Conservation (phyloP, 1,140 invertebrate species). For the Lordiphosa stackelbergi region DNA sequence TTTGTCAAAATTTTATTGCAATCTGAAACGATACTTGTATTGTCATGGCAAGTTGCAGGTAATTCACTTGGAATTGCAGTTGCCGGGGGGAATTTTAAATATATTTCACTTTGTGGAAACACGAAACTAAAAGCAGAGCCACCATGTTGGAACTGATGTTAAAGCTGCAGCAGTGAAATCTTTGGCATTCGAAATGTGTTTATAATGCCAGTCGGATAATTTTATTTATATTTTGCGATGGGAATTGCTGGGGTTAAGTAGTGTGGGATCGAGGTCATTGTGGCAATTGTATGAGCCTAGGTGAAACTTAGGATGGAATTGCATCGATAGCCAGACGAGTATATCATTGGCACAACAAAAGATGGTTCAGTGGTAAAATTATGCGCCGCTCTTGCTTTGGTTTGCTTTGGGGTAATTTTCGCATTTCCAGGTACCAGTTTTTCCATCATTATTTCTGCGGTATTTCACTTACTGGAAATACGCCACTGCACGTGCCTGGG, state of each 20-base stretch:
- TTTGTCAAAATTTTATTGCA: conserved; percentile 54
- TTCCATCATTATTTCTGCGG: conserved; percentile 35
- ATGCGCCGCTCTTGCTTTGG: conserved; percentile 5
- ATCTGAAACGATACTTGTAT: conserved; percentile 19
- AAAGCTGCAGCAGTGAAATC: conserved; percentile 50
- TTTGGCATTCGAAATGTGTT: conserved; percentile 43
- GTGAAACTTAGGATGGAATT: conserved; percentile 14
- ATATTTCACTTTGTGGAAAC: conserved; percentile 28
- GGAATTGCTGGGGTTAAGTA: conserved; percentile 43
- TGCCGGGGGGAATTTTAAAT: conserved; percentile 55
- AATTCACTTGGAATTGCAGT: conserved; percentile 18
- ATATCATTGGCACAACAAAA: conserved; percentile 11
- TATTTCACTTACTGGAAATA: conserved; percentile 11
- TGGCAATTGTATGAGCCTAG: conserved; percentile 14
- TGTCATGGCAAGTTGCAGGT: conserved; percentile 28
- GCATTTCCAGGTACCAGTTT: conserved; percentile 48
- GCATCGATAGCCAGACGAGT: too few species aligned
- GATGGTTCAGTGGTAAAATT: too few species aligned
- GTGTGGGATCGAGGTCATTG: conserved; percentile 55
- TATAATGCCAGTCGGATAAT: conserved; percentile 39
- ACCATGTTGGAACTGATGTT: conserved; percentile 35
- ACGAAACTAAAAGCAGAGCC: conserved; percentile 17
- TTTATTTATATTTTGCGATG: conserved; percentile 55
- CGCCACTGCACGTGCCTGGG: conserved; percentile 47
- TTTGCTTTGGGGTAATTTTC: conserved; percentile 22